Percentiles rank a stretch among this genome's conserved stretches.
Evolutionary conservation across 2,797 vertebrate genomes (phyloP).

Genomic region (Sardinella longiceps): DNA sequence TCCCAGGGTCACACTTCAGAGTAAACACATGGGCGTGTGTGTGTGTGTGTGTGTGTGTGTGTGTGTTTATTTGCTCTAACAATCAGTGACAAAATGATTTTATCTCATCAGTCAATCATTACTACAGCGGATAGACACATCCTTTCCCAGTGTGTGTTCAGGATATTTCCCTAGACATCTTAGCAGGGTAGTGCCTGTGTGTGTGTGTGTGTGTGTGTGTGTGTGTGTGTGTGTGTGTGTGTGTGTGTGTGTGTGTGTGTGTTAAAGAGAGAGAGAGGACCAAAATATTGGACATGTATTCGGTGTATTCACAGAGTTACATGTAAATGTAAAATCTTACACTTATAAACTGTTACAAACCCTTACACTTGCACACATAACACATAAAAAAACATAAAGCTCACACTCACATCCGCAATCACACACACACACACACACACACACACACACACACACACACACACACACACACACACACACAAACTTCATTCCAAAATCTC

Average conservation of each 20-base stretch:
- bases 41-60: not conserved
- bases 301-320: no score
- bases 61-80: not conserved
- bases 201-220: conserved; percentile 12
- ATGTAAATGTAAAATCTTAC: no score
- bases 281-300: not conserved
- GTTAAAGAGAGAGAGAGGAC: not conserved
- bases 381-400: not conserved
- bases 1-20: not conserved
- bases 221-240: not conserved
- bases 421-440: not conserved
- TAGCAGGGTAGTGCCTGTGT: not conserved
- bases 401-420: no score
- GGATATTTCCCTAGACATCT: not conserved
- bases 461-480: no score
- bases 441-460: not conserved
- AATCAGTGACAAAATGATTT: conserved; percentile 13
- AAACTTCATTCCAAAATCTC: no score
- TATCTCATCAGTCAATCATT: not conserved
- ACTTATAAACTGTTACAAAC: not conserved
- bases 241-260: not conserved
- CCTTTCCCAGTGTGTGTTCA: not conserved
- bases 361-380: not conserved
- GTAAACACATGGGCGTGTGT: not conserved
- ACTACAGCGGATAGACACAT: not conserved